A percentile compares a stretch with the other conserved stretches of the same genome.
phyloP scores from a whole-genome alignment of 92 coral and sea anemone species.

The Paragorgia papillata region DNA sequence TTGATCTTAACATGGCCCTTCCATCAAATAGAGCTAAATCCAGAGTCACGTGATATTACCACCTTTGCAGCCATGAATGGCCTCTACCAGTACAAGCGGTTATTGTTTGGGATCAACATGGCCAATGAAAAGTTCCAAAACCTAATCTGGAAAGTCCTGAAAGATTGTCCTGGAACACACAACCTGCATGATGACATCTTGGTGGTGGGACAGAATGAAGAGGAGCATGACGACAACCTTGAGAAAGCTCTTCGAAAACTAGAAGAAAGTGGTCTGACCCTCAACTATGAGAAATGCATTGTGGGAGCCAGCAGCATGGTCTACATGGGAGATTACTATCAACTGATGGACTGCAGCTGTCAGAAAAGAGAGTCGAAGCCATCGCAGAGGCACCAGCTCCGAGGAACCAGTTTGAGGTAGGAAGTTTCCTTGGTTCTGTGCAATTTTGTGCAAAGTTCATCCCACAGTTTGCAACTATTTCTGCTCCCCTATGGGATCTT shows the following conservation, averaged over 20 bases:
- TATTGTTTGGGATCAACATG: slow-evolving; percentile 44
- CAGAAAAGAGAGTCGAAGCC: slow-evolving; percentile 52
- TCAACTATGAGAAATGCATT: slow-evolving; percentile 62
- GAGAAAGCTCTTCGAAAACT: slow-evolving; percentile 49
- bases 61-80: slow-evolving; percentile 11
- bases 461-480: no score
- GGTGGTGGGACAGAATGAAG: slow-evolving; percentile 52
- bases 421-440: slow-evolving; percentile 61
- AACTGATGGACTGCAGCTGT: slow-evolving; percentile 53
- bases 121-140: slow-evolving; percentile 39
- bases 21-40: slow-evolving; percentile 21
- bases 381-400: slow-evolving; percentile 56
- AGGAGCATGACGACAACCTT: slow-evolving; percentile 57
- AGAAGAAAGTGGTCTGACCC: slow-evolving; percentile 61
- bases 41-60: neutral
- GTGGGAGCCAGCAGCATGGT: slow-evolving; percentile 61
- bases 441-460: slow-evolving; percentile 66
- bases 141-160: slow-evolving; percentile 57
- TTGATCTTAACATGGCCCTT: slow-evolving; percentile 44
- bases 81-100: slow-evolving; percentile 19
- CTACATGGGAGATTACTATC: slow-evolving; percentile 60
- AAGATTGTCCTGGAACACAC: slow-evolving; percentile 61
- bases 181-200: no score
- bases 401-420: slow-evolving; percentile 46
- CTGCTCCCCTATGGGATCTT: slow-evolving; percentile 64